Evolutionary conservation across 2,113 vertebrate species (phyloP).

Genomic region (Stegastes partitus): DNA sequence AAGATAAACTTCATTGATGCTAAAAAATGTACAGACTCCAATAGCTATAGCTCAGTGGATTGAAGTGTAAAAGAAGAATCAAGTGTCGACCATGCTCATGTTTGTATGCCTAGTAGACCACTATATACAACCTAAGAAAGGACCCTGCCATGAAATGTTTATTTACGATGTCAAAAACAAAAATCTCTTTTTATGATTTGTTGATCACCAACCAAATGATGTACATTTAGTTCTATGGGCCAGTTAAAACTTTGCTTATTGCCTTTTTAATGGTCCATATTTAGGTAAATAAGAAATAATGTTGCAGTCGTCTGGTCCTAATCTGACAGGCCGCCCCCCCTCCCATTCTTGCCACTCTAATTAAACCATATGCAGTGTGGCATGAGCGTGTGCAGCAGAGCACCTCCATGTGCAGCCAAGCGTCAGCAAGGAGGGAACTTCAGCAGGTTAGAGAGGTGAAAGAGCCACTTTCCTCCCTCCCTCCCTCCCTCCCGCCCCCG

Average conservation of each 20-base stretch:
- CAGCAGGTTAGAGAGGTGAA: slow-evolving; percentile 60
- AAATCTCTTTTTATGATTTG: no score
- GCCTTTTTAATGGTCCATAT: slow-evolving; percentile 12
- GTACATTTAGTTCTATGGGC: slow-evolving; percentile 15
- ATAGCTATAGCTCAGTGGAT: no score
- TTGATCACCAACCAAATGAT: slow-evolving; percentile 4
- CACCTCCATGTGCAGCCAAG: slow-evolving; percentile 43
- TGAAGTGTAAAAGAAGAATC: no score
- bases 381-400: slow-evolving; percentile 37
- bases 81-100: no score
- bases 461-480: slow-evolving; percentile 16
- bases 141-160: no score
- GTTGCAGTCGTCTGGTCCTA: slow-evolving; percentile 34
- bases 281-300: slow-evolving; percentile 31
- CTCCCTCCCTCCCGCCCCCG: neutral
- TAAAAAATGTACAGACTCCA: no score
- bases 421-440: slow-evolving; percentile 39
- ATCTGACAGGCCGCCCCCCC: slow-evolving; percentile 25
- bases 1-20: no score
- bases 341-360: slow-evolving; percentile 39
- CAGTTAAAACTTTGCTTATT: slow-evolving; percentile 2
- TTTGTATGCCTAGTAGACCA: no score
- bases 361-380: slow-evolving; percentile 47
- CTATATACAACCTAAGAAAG: no score
- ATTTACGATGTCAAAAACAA: no score